Conservation (phyloP, 2,888 invertebrate genomes). For the Julus scandinavius region DNA sequence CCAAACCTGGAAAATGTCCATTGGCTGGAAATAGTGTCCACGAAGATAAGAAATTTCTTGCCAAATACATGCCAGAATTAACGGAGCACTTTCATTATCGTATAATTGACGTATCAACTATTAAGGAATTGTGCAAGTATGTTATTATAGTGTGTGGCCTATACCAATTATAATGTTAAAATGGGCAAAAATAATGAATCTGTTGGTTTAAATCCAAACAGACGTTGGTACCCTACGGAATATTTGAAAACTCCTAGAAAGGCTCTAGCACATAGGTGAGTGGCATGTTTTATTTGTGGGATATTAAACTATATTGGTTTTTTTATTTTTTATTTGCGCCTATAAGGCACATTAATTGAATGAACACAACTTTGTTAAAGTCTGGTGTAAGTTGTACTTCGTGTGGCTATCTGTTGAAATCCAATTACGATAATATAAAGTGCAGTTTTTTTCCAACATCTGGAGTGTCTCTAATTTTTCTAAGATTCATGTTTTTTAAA, state of each 20-base stretch:
- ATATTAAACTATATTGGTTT: too few species aligned
- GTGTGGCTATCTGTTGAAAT: too few species aligned
- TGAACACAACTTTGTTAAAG: too few species aligned
- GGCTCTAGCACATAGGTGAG: conserved; percentile 73
- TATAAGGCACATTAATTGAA: too few species aligned
- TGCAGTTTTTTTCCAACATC: too few species aligned
- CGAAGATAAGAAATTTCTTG: conserved; percentile 84
- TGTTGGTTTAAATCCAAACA: conserved; percentile 55
- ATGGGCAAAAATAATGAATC: conserved; percentile 37
- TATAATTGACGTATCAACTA: conserved; percentile 88
- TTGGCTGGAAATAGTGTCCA: conserved; percentile 90
- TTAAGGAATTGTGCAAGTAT: conserved; percentile 79
- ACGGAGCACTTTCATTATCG: conserved; percentile 87
- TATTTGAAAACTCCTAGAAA: conserved; percentile 73
- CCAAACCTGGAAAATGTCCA: conserved; percentile 73
- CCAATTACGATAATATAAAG: too few species aligned
- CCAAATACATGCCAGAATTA: conserved; percentile 83
- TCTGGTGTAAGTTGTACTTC: too few species aligned
- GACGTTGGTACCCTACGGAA: conserved; percentile 79
- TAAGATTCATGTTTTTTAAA: too few species aligned
- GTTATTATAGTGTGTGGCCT: not conserved
- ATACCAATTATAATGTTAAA: too few species aligned
- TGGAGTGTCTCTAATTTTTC: too few species aligned
- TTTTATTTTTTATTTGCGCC: too few species aligned
- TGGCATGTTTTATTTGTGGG: not conserved